Base-by-base conservation (phyloP, 1,140 invertebrate genomes). In the Akabosia matsudoensis region DNA sequence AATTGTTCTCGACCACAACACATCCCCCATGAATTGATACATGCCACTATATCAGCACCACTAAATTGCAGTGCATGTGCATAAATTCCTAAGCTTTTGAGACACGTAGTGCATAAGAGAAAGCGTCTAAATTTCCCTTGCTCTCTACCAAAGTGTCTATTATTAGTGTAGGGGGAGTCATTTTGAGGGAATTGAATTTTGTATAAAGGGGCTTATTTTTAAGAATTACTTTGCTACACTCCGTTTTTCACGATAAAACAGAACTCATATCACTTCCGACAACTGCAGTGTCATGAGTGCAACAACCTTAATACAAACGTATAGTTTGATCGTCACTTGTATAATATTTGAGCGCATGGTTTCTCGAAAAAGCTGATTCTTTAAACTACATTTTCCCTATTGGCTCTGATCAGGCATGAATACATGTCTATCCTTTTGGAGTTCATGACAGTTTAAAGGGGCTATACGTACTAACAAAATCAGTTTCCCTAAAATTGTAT, bases 181-280 rank as follows among this genome's bases (percentile, higher is more conserved):
- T 67, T 67, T 67, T 67, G 61, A 67, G 61, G 61, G 61, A 67
- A 67, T 67, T 67, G 61, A 67, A 67, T 67, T 67, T 22, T 67
- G 61, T 67, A 30, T 67, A 67, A 61, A 67, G 61, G 61, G 61
- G 61, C 61, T 67, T 67, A 67, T 67, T 67, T 61, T 67, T 30
- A 31, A 67, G 61, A 67, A 67, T 67, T 67, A 30, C 61, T 67
- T 30, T 2, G 61, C 37, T 7, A 10, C 7, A 18, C 18, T 18
- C 7, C 37, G 7, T 45, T 7, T 18, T 7, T 18, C 37, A 45
- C 37, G 37, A 45, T 10, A 7, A 18, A 45, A 7, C 37, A 45
- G 18, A 45, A 45, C 7, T 7, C 37, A 7, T 18, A 45, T 18
- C 37, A 45, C 37, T 45, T n/a, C n/a, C n/a, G n/a, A 45, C 37